Evolutionary conservation across 2,797 vertebrate genomes (phyloP), one percentile per base, ranked within the genome.

Genomic region (Sus cebifrons): DNA sequence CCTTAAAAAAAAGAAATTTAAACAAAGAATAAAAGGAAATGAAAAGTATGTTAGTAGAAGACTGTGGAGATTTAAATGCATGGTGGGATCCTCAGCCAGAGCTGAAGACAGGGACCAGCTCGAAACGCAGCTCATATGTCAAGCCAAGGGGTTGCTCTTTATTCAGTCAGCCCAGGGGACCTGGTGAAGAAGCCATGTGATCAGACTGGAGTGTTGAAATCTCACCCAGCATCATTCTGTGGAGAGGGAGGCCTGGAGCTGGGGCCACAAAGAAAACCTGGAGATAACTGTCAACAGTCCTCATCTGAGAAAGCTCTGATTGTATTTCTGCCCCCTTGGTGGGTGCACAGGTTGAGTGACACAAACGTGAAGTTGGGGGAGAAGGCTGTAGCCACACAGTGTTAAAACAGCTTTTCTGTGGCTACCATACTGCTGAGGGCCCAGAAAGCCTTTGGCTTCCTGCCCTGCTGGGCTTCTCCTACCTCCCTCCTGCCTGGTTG

Each of bases 351-450:
- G 49, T 77, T 36, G 56, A 64, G 15, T 23, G 73, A 84, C 6
- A 71, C 23, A 36, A 44, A 32, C 2, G 20, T 40, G 29, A 64
- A 21, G 15, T 5, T 32, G 17, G 20, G 32, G 25, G 32, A 29
- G 27, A 65, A 23, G 65, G 56, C 40, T 0, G 54, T 13, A 27
- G 23, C 27, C 49, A 2, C 1, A 0, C 7, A 9, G 21, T 40
- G 27, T 64, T 67, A 29, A 62, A 67, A 68, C 5, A 5, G 18
- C 44, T 81, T 92, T 54, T 68, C 82, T 29, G 20, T 9, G 56
- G n/a, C 70, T 25, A 52, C 84, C 6, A 2, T 3, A 23, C 49
- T 73, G 11, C 67, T 1, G 0, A 0, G 18, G 54, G 65, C 20
- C 60, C 12, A 5, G 1, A 71, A 68, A 75, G n/a, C 68, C 83